Percentiles rank a stretch among this genome's conserved stretches.
phyloP scores from a whole-genome alignment of 2,888 invertebrate genomes.

The Hirtodrosophila alboralis region DNA sequence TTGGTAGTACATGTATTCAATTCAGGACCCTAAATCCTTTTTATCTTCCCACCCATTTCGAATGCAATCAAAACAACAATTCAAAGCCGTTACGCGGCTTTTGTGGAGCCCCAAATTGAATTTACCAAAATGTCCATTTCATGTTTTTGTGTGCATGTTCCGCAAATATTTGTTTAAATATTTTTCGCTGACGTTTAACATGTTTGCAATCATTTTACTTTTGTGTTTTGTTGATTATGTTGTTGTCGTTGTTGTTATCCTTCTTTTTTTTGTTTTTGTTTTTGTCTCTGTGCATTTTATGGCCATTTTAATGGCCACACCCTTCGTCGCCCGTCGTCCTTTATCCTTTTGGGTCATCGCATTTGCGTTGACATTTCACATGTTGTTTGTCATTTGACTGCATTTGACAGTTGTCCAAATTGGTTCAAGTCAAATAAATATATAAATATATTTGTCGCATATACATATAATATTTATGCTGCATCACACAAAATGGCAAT shows the following conservation, averaged over 20 bases:
- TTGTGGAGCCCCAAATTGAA: slow-evolving; percentile 58
- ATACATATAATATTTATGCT: slow-evolving; percentile 22
- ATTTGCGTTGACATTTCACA: slow-evolving; percentile 49
- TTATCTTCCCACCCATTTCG: background rate
- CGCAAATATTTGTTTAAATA: slow-evolving; percentile 66
- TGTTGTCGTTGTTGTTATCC: slow-evolving; percentile 16
- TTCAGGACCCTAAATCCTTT: too few relatives aligned
- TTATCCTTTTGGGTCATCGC: slow-evolving; percentile 8
- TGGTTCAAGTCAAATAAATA: slow-evolving; percentile 48
- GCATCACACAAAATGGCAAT: slow-evolving; percentile 40
- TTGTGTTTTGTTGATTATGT: slow-evolving; percentile 2
- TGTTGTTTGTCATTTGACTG: slow-evolving; percentile 51
- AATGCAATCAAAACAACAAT: slow-evolving; percentile 61
- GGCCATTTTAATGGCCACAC: slow-evolving; percentile 51
- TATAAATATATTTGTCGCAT: too few relatives aligned
- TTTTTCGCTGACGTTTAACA: slow-evolving; percentile 58
- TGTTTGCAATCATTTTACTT: slow-evolving; percentile 43
- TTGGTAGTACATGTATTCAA: too few relatives aligned
- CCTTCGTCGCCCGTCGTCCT: background rate
- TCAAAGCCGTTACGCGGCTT: slow-evolving; percentile 37
- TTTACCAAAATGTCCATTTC: slow-evolving; percentile 36
- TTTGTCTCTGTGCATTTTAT: slow-evolving; percentile 47
- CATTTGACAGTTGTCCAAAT: slow-evolving; percentile 60
- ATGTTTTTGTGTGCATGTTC: slow-evolving; percentile 43
- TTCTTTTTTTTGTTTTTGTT: slow-evolving; percentile 27